A percentile compares a stretch with the other conserved stretches of the same genome.
Conservation (phyloP, 2,797 vertebrate species). For the Gambusia yucatana region DNA sequence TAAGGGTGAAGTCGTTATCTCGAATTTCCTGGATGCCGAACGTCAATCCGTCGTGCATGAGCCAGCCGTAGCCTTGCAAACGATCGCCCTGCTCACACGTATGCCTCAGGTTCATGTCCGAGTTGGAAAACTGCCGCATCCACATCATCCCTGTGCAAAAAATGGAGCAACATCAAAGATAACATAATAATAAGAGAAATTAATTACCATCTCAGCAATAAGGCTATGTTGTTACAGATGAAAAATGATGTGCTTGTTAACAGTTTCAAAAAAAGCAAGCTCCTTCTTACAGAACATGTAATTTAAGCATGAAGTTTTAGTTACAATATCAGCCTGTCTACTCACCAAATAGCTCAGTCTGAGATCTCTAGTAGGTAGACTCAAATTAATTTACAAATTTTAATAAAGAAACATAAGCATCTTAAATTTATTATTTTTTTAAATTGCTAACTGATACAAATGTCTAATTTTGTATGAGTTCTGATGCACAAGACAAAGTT, state of each 20-base stretch:
- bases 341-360: background rate
- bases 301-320: background rate
- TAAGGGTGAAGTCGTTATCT: conserved; percentile 85
- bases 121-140: conserved; percentile 86
- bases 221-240: background rate
- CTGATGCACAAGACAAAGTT: background rate
- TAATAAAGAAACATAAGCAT: background rate
- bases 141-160: conserved; percentile 90
- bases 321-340: background rate
- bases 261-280: background rate
- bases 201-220: background rate
- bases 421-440: background rate
- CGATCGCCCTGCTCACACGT: conserved; percentile 91
- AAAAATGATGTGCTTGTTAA: background rate
- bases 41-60: conserved; percentile 90
- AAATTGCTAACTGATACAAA: background rate
- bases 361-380: background rate
- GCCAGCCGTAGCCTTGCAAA: conserved; percentile 89
- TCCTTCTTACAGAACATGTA: background rate
- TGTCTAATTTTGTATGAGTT: background rate
- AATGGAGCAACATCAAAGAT: background rate
- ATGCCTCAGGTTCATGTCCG: conserved; percentile 86
- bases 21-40: conserved; percentile 92
- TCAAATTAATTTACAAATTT: background rate
- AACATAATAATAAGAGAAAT: background rate